A percentile compares a stretch with the other conserved stretches of the same genome.
Evolutionary conservation across 2,888 invertebrate species (phyloP).

Genomic region (Acholoe squamosa): DNA sequence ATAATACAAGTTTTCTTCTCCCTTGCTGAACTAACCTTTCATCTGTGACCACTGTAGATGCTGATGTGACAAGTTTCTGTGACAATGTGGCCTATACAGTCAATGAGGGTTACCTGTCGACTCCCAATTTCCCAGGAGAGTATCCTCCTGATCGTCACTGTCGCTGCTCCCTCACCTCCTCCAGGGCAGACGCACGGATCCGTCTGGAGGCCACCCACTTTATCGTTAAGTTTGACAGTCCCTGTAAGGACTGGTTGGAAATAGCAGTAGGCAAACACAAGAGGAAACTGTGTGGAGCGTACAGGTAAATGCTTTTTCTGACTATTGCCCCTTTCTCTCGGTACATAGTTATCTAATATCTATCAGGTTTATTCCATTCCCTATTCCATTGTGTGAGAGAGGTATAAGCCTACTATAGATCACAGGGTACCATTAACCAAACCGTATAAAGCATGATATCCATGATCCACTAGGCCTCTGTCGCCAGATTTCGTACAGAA

Average conservation of each 20-base stretch:
- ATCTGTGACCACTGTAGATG: slow-evolving; percentile 71
- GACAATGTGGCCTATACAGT: slow-evolving; percentile 68
- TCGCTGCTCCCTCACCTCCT: slow-evolving; percentile 62
- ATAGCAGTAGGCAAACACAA: slow-evolving; percentile 59
- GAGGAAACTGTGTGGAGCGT: slow-evolving; percentile 68
- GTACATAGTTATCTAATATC: too few relatives aligned
- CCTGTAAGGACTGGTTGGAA: slow-evolving; percentile 70
- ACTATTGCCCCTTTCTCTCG: too few relatives aligned
- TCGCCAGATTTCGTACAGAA: too few relatives aligned
- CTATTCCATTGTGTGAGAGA: too few relatives aligned
- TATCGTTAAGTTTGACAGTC: slow-evolving; percentile 68
- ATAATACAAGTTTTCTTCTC: too few relatives aligned
- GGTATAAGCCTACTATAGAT: too few relatives aligned
- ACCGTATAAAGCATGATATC: too few relatives aligned
- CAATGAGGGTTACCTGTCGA: slow-evolving; percentile 78
- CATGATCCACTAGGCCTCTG: too few relatives aligned
- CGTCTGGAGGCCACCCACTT: slow-evolving; percentile 67
- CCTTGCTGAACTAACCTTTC: neutral
- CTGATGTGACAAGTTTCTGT: slow-evolving; percentile 76
- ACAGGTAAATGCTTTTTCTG: slow-evolving; percentile 58
- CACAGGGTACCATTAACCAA: too few relatives aligned
- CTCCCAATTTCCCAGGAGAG: slow-evolving; percentile 78
- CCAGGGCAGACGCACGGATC: slow-evolving; percentile 45
- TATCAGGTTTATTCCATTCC: too few relatives aligned
- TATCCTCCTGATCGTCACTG: slow-evolving; percentile 71